A percentile compares a stretch with the other conserved stretches of the same genome.
Conservation (phyloP, 2,797 vertebrate genomes). For the Ammospiza maritima region DNA sequence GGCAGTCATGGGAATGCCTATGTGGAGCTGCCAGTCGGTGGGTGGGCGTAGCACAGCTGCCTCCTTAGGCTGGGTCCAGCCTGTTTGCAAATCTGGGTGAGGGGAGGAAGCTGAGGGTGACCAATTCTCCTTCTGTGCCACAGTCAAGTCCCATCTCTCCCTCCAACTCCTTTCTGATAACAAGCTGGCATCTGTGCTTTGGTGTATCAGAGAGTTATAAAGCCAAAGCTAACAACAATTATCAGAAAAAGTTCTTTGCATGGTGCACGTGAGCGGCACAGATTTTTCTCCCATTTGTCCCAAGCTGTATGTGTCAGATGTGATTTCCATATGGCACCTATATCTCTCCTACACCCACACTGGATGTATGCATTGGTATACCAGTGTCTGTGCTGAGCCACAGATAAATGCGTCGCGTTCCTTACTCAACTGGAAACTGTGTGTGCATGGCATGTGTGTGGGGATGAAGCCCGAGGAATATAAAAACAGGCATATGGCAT, state of each 20-base stretch:
- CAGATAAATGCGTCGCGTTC: slow-evolving; percentile 68
- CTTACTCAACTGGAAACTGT: slow-evolving; percentile 49
- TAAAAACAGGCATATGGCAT: slow-evolving; percentile 71
- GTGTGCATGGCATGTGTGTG: slow-evolving; percentile 1
- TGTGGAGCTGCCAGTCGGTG: slow-evolving; percentile 52
- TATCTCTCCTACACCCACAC: slow-evolving; percentile 44
- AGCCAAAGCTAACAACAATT: slow-evolving; percentile 5
- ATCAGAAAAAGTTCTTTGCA: slow-evolving; percentile 25
- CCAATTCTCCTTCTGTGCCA: neutral
- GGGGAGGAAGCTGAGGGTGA: neutral
- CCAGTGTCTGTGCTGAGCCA: slow-evolving; percentile 24
- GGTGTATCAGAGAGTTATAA: neutral
- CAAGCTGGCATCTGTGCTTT: slow-evolving; percentile 1
- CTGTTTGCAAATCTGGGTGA: neutral
- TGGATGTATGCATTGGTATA: slow-evolving; percentile 43
- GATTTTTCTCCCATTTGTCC: slow-evolving; percentile 62
- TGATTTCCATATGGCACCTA: slow-evolving; percentile 64
- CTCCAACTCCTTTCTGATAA: neutral
- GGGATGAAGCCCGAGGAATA: slow-evolving; percentile 59
- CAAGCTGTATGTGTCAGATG: slow-evolving; percentile 51
- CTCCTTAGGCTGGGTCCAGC: slow-evolving; percentile 25
- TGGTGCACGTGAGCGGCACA: neutral
- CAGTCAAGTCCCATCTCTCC: neutral
- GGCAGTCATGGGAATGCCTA: slow-evolving; percentile 37
- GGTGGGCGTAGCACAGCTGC: slow-evolving; percentile 32